A percentile compares a stretch with the other conserved stretches of the same genome.
These are phyloP conservation scores for Perizoma affinitatum DNA, from an alignment of 2,888 invertebrate genomes.

Conservation along the genomic window DNA sequence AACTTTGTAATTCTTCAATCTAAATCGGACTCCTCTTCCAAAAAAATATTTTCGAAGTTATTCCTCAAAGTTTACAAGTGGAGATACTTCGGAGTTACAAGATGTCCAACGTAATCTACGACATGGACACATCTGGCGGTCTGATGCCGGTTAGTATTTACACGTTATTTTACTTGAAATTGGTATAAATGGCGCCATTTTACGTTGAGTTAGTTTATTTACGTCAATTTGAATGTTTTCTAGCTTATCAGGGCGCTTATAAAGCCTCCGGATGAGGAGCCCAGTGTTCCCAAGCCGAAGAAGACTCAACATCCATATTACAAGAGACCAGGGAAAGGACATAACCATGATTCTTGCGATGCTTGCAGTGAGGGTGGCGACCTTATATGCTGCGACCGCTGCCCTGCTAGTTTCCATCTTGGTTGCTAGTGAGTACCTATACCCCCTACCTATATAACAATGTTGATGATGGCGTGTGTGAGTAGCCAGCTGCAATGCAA, in stretches of 20 bases:
- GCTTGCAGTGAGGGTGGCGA: constrained; percentile 97
- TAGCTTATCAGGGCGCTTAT: constrained; percentile 95
- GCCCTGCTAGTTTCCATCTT: constrained; percentile 97
- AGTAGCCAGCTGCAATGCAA: too few relatives aligned
- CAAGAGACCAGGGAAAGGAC: constrained; percentile 93
- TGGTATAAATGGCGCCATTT: constrained; percentile 57
- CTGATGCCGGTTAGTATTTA: constrained; percentile 91
- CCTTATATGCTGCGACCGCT: constrained; percentile 97
- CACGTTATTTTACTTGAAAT: constrained; percentile 32
- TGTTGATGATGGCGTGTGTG: too few relatives aligned
- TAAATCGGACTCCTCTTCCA: not conserved
- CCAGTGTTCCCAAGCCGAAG: constrained; percentile 82
- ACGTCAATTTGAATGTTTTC: constrained; percentile 45
- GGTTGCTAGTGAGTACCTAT: constrained; percentile 93
- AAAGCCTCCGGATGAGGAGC: constrained; percentile 93
- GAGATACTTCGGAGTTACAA: constrained; percentile 34
- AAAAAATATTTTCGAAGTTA: not conserved
- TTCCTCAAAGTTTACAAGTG: constrained; percentile 30
- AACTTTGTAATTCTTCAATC: not conserved
- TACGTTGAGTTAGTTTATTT: constrained; percentile 33
- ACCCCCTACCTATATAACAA: too few relatives aligned
- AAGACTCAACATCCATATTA: constrained; percentile 92
- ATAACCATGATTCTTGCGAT: constrained; percentile 97
- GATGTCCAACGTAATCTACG: constrained; percentile 87
- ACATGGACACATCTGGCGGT: constrained; percentile 91